These are phyloP conservation scores for Nemurella pictetii DNA, from an alignment of 2,888 invertebrate species.

Conservation along the genomic window DNA sequence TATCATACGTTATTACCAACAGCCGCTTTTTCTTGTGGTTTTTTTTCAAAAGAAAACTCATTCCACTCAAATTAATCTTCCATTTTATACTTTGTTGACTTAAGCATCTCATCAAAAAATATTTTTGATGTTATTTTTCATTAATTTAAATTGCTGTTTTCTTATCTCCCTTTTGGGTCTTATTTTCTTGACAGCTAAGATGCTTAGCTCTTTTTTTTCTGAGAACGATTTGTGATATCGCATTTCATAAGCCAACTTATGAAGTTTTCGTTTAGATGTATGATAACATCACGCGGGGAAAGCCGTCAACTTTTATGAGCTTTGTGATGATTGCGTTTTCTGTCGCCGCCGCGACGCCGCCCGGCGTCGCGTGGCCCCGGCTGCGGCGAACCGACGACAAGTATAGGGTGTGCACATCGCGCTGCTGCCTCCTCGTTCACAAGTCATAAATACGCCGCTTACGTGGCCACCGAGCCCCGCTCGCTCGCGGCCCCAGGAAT, in stretches of 20 bases:
- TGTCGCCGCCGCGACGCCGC: slow-evolving; percentile 7
- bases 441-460: neutral
- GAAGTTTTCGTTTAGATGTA: slow-evolving; percentile 27
- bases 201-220: neutral
- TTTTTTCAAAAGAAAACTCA: neutral
- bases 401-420: slow-evolving; percentile 16
- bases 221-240: slow-evolving; percentile 27
- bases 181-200: slow-evolving; percentile 21
- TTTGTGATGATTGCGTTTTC: slow-evolving; percentile 29
- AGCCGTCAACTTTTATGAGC: slow-evolving; percentile 31
- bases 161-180: neutral
- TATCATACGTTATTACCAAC: neutral
- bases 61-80: neutral
- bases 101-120: neutral
- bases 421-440: neutral
- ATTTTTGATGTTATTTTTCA: slow-evolving; percentile 2
- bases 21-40: neutral
- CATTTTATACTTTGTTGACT: neutral
- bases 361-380: neutral
- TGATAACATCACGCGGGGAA: slow-evolving; percentile 25
- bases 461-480: neutral
- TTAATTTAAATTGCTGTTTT: slow-evolving; percentile 21
- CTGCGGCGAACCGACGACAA: slow-evolving; percentile 1
- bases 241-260: slow-evolving; percentile 23
- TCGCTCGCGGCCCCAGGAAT: no score